Conservation (phyloP, 30 jellyfish, hydroid and myxozoan genomes). For the Rhopilema esculentum region DNA sequence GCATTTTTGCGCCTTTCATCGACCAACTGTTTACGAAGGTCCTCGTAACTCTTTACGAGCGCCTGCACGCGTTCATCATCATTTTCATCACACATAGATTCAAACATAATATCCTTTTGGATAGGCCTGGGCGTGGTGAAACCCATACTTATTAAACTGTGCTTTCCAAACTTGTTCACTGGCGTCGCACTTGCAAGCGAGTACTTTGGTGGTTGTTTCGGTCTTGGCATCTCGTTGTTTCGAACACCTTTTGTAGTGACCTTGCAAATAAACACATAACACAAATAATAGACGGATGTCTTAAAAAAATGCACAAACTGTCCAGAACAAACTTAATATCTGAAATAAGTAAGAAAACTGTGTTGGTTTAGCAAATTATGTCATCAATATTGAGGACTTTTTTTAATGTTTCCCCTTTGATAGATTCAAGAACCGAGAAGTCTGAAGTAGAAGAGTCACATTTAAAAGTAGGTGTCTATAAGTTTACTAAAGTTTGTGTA, state of each 20-base stretch:
- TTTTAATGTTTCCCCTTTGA: too few species aligned
- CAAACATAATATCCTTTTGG: constrained; percentile 47
- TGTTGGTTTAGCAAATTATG: too few species aligned
- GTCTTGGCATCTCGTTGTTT: constrained; percentile 86
- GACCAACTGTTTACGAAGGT: constrained; percentile 74
- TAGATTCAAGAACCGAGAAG: too few species aligned
- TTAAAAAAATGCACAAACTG: too few species aligned
- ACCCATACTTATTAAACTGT: constrained; percentile 34
- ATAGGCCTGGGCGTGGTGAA: constrained; percentile 68
- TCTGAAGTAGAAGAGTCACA: too few species aligned
- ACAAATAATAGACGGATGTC: too few species aligned
- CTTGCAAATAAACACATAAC: constrained; percentile 22
- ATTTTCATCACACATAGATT: constrained; percentile 41
- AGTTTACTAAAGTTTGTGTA: too few species aligned
- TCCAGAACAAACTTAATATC: too few species aligned
- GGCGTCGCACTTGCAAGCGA: constrained; percentile 67
- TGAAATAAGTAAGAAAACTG: too few species aligned
- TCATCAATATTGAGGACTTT: too few species aligned
- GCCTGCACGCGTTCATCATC: constrained; percentile 55
- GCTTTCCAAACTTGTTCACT: not conserved
- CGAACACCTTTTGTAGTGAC: constrained; percentile 82
- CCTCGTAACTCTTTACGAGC: constrained; percentile 70
- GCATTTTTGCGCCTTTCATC: constrained; percentile 87
- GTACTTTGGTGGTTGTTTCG: constrained; percentile 79
- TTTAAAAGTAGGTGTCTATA: too few species aligned